A percentile compares a stretch with the other conserved stretches of the same genome.
These are phyloP conservation scores for Trissolcus japonicus DNA, from an alignment of 2,888 invertebrate species.

Conservation along the genomic window DNA sequence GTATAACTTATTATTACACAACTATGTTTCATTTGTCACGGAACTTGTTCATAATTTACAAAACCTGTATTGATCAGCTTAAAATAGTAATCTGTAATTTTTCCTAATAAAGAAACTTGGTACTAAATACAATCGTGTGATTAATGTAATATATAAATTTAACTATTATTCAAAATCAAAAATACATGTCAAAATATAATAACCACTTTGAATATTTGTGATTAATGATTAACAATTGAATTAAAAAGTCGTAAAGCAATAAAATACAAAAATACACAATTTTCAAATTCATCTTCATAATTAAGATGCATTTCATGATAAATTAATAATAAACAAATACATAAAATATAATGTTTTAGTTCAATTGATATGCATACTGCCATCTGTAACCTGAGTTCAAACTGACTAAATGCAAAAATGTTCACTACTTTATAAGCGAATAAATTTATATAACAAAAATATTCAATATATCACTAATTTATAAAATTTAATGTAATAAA, in stretches of 20 bases:
- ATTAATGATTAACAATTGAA: not conserved
- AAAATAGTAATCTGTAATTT: not conserved
- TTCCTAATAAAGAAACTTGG: not conserved
- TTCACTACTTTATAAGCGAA: not conserved
- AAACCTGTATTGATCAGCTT: no score
- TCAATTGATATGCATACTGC: constrained; percentile 2
- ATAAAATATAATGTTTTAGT: not conserved
- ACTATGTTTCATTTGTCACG: no score
- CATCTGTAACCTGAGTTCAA: not conserved
- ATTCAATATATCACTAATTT: not conserved
- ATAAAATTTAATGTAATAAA: not conserved
- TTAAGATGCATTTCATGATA: no score
- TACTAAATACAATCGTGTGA: not conserved
- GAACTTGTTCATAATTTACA: no score
- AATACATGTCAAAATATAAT: no score
- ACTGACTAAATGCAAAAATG: not conserved
- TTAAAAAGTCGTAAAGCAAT: not conserved
- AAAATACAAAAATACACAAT: not conserved
- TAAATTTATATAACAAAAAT: not conserved
- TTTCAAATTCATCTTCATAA: no score
- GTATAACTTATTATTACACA: not conserved
- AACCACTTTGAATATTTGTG: no score
- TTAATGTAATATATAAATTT: not conserved
- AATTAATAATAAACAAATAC: no score
- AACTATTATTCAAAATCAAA: no score